A percentile compares a stretch with the other conserved stretches of the same genome.
These are phyloP conservation scores for Isurus oxyrinchus DNA, from an alignment of 2,113 vertebrate genomes.

Conservation along the genomic window DNA sequence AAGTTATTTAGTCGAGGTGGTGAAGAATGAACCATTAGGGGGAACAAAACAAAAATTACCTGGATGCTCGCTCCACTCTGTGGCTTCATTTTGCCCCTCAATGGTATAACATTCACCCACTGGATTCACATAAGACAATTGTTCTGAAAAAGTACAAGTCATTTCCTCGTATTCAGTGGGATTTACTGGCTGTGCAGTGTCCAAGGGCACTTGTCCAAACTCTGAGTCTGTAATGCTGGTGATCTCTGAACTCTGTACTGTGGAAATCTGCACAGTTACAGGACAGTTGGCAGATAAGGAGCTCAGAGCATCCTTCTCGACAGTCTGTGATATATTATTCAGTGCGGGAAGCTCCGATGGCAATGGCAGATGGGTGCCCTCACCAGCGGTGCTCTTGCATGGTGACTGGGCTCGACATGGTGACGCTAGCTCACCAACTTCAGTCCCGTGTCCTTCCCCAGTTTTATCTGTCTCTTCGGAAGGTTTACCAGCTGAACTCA, in stretches of 20 bases:
- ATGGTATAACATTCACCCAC: conserved; percentile 8
- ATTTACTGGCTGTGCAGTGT: conserved; percentile 7
- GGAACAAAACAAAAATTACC: neutral
- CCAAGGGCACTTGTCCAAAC: neutral
- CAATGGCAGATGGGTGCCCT: neutral
- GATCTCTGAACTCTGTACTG: conserved; percentile 21
- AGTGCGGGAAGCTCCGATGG: neutral
- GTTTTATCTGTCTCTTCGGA: neutral
- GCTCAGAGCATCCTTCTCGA: neutral
- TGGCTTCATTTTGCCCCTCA: neutral
- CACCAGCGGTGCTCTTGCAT: neutral
- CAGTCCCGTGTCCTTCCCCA: too few species aligned
- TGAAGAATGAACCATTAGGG: neutral
- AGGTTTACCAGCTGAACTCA: neutral
- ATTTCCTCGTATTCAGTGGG: conserved; percentile 14
- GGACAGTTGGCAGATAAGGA: conserved; percentile 7
- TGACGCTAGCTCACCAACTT: neutral
- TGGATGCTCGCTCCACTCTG: conserved; percentile 16
- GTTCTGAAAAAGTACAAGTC: conserved; percentile 14
- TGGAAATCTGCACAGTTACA: conserved; percentile 26
- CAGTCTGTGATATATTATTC: neutral
- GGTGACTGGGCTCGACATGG: neutral
- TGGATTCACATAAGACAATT: neutral
- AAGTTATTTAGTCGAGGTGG: too few species aligned
- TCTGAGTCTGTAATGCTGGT: conserved; percentile 2